phyloP scores from a whole-genome alignment of 2,888 invertebrate genomes.

The Drosophila multiciliata region DNA sequence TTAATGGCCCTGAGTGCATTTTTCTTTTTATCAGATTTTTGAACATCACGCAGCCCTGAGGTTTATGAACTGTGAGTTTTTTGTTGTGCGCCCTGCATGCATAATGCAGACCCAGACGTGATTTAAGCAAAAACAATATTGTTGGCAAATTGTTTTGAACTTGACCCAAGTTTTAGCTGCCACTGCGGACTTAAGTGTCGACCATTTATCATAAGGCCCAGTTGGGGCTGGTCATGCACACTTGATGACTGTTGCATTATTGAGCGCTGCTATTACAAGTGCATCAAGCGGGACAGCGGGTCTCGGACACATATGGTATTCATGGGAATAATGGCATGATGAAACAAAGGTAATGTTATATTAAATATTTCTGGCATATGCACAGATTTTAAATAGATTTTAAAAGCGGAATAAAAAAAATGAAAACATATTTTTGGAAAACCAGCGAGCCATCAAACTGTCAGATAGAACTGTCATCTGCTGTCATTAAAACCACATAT shows the following conservation, averaged over 20 bases:
- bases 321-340: constrained; percentile 49
- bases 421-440: neutral
- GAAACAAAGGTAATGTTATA: constrained; percentile 42
- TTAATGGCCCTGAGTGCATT: constrained; percentile 67
- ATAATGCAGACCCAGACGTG: constrained; percentile 45
- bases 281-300: constrained; percentile 46
- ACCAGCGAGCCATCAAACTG: neutral
- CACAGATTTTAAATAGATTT: constrained; percentile 14
- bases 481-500: neutral
- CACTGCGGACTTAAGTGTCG: constrained; percentile 25
- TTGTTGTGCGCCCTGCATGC: constrained; percentile 39
- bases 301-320: constrained; percentile 23
- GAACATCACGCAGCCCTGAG: constrained; percentile 44
- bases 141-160: constrained; percentile 66
- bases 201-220: constrained; percentile 58
- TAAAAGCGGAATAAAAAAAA: constrained; percentile 9
- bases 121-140: constrained; percentile 54
- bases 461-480: neutral
- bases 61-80: constrained; percentile 58
- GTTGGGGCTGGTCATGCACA: constrained; percentile 16
- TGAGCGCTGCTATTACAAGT: constrained; percentile 47
- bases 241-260: constrained; percentile 44
- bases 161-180: constrained; percentile 59
- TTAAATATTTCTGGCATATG: constrained; percentile 58
- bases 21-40: constrained; percentile 16